Evolutionary conservation across 2,888 invertebrate genomes (phyloP).

Genomic region (Cheilosia variabilis): DNA sequence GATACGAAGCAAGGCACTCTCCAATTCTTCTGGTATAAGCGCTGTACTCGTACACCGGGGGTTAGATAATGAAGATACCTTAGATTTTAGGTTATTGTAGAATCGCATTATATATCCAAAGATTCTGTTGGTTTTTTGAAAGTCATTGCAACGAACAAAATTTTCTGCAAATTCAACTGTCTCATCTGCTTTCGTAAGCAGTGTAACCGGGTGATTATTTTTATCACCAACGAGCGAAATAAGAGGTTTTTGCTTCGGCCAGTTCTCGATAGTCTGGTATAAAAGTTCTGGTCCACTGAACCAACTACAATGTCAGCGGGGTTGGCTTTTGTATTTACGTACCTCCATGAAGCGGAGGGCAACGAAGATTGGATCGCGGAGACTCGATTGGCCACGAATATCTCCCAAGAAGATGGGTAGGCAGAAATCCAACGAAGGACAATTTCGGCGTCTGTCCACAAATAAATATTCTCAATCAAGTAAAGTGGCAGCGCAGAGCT

Average conservation of each 20-base stretch:
- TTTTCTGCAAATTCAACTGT: neutral
- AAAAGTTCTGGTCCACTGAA: neutral
- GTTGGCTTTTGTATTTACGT: slow-evolving; percentile 77
- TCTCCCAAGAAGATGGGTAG: slow-evolving; percentile 38
- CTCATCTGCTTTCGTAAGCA: neutral
- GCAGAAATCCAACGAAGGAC: slow-evolving; percentile 64
- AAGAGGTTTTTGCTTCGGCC: neutral
- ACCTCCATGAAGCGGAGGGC: slow-evolving; percentile 74
- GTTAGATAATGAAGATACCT: neutral
- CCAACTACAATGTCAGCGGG: slow-evolving; percentile 73
- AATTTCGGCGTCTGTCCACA: too few relatives aligned
- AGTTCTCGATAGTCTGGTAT: neutral
- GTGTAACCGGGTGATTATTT: neutral
- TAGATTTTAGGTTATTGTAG: neutral
- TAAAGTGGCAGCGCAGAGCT: slow-evolving; percentile 59
- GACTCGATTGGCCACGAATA: slow-evolving; percentile 78
- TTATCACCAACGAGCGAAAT: neutral
- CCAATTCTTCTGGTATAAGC: neutral
- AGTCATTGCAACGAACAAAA: neutral
- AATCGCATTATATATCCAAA: slow-evolving; percentile 6
- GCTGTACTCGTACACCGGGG: too few relatives aligned
- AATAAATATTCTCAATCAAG: slow-evolving; percentile 1
- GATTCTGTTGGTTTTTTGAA: neutral
- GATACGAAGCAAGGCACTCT: neutral
- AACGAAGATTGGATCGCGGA: slow-evolving; percentile 77